Conservation (phyloP, 2,888 invertebrate genomes). For the Amblyjoppa fuscipennis region DNA sequence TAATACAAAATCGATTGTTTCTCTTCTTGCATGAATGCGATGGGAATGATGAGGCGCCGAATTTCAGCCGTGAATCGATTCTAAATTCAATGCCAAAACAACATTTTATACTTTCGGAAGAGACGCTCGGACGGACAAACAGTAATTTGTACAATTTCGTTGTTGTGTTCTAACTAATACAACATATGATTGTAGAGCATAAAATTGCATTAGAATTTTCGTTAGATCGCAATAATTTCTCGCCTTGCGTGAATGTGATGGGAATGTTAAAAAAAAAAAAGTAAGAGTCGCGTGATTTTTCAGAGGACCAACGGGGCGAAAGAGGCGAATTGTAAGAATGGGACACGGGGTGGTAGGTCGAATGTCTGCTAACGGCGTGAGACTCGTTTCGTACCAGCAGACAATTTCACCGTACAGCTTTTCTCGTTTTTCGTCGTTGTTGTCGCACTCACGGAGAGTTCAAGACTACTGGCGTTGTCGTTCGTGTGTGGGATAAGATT, state of each 20-base stretch:
- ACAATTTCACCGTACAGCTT: constrained; percentile 4
- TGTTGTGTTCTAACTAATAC: no score
- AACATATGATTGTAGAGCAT: no score
- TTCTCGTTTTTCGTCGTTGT: constrained; percentile 22
- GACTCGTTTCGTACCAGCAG: constrained; percentile 23
- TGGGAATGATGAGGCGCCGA: no score
- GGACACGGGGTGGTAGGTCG: constrained; percentile 5
- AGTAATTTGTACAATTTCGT: no score
- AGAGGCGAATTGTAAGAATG: constrained; percentile 24
- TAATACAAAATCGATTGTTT: no score
- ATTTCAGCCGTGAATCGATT: no score
- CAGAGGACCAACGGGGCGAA: constrained; percentile 38
- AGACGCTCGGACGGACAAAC: no score
- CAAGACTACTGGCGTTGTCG: neutral
- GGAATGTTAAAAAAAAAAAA: neutral
- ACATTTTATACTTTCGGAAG: no score
- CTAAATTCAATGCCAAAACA: no score
- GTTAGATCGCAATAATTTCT: no score
- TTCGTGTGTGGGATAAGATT: constrained; percentile 44
- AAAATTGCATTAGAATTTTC: no score
- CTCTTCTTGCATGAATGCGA: no score
- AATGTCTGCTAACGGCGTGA: constrained; percentile 13
- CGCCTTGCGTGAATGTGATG: neutral
- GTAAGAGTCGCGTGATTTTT: constrained; percentile 25
- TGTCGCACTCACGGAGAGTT: neutral